These are phyloP conservation scores for Chromobotia macracanthus DNA, from an alignment of 2,797 vertebrate genomes.

Conservation along the genomic window DNA sequence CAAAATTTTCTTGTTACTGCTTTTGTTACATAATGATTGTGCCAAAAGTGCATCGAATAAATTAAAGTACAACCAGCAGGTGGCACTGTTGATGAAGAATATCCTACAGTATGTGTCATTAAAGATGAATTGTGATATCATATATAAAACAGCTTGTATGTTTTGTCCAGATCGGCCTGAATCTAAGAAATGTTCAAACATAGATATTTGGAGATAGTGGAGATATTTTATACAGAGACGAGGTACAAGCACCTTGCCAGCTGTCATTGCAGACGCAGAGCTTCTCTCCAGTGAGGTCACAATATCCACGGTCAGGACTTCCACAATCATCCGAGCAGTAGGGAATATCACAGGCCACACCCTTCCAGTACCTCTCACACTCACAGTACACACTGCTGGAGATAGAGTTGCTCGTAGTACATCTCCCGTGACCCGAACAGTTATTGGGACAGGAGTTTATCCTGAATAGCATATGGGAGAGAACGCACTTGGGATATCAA, in stretches of 20 bases:
- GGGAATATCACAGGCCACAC: constrained; percentile 94
- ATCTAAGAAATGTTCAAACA: neutral
- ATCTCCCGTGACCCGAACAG: constrained; percentile 35
- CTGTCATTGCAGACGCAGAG: constrained; percentile 97
- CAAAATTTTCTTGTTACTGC: too few species aligned
- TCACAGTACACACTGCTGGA: constrained; percentile 75
- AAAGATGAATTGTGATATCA: neutral
- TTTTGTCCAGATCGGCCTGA: neutral
- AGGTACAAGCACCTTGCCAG: constrained; percentile 88
- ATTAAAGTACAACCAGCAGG: neutral
- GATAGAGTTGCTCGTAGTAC: constrained; percentile 56
- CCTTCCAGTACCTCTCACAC: constrained; percentile 91
- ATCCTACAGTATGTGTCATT: neutral
- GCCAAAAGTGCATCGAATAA: too few species aligned
- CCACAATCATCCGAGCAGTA: constrained; percentile 97
- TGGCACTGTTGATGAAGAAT: constrained; percentile 9
- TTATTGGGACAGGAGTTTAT: constrained; percentile 91
- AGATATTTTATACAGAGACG: neutral
- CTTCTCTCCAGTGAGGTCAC: constrained; percentile 96
- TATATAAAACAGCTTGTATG: neutral
- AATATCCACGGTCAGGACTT: constrained; percentile 95
- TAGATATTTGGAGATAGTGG: neutral
- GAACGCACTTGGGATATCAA: neutral
- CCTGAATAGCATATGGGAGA: constrained; percentile 68
- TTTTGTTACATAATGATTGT: too few species aligned